A percentile compares a stretch with the other conserved stretches of the same genome.
phyloP scores from a whole-genome alignment of 2,888 invertebrate species.

The Drosophila limbata region DNA sequence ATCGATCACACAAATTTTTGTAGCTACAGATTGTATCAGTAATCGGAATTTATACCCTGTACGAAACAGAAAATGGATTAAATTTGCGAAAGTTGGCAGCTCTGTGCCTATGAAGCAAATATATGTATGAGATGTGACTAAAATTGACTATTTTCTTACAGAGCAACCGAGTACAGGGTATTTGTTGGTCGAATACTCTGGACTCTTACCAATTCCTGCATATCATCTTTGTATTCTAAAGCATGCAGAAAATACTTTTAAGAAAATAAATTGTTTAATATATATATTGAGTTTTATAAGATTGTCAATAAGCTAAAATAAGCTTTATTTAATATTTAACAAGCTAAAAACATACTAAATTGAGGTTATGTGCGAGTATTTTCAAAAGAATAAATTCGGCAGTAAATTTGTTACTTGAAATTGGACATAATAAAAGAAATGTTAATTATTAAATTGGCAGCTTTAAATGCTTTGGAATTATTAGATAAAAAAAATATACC shows the following conservation, averaged over 20 bases:
- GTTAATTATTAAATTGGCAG: not conserved
- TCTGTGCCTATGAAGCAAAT: too few relatives aligned
- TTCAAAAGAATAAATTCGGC: not conserved
- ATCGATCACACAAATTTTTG: too few relatives aligned
- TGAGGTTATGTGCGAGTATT: not conserved
- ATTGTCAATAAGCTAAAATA: conserved; percentile 1
- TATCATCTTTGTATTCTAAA: conserved; percentile 8
- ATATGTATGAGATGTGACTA: too few relatives aligned
- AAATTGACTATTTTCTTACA: too few relatives aligned
- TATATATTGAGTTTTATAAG: not conserved
- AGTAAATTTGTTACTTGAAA: not conserved
- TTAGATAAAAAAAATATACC: too few relatives aligned
- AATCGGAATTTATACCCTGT: not conserved
- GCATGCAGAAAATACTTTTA: not conserved
- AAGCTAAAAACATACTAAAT: not conserved
- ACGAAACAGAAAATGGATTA: too few relatives aligned
- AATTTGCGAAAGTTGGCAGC: too few relatives aligned
- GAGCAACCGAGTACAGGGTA: not conserved
- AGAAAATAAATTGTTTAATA: not conserved
- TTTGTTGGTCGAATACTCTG: not conserved
- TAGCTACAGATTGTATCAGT: not conserved
- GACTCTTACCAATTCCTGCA: not conserved
- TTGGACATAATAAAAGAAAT: not conserved
- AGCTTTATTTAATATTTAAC: not conserved
- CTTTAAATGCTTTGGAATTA: not conserved